phyloP scores from a whole-genome alignment of 2,888 invertebrate species.

The Caradrina kadenii region DNA sequence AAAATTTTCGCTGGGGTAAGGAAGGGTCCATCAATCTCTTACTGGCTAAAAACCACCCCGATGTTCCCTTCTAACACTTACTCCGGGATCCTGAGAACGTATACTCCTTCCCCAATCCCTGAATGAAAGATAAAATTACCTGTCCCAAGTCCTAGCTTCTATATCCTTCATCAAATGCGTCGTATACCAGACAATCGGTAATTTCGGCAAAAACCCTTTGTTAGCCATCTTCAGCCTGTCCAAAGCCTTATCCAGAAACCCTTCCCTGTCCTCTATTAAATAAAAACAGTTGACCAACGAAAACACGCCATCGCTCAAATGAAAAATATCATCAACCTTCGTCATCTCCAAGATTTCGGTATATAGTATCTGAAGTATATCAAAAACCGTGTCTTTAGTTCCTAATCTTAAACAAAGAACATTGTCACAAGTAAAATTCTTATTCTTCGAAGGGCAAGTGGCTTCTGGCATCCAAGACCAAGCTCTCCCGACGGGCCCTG shows the following conservation, averaged over 20 bases:
- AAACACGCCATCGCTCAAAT: conserved; percentile 94
- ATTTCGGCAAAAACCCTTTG: conserved; percentile 88
- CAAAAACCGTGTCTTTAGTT: conserved; percentile 93
- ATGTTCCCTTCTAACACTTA: too few relatives aligned
- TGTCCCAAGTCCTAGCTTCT: conserved; percentile 85
- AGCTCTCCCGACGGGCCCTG: conserved; percentile 95
- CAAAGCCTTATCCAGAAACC: conserved; percentile 92
- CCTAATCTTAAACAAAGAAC: conserved; percentile 94
- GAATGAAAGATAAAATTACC: conserved; percentile 69
- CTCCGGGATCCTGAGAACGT: too few relatives aligned
- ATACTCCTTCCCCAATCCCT: too few relatives aligned
- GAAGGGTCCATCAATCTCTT: too few relatives aligned
- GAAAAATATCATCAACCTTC: conserved; percentile 93
- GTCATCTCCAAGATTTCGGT: conserved; percentile 93
- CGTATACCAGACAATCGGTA: conserved; percentile 93
- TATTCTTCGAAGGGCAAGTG: conserved; percentile 70
- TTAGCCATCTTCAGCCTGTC: conserved; percentile 91
- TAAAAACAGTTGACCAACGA: conserved; percentile 92
- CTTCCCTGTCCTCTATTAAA: conserved; percentile 93
- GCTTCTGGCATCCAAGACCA: conserved; percentile 94
- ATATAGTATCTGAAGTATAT: conserved; percentile 93
- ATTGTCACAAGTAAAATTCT: conserved; percentile 90
- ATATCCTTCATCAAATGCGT: conserved; percentile 89
- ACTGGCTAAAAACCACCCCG: too few relatives aligned
- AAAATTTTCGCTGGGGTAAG: too few relatives aligned